These are phyloP conservation scores for Sisor rabdophorus DNA, from an alignment of 2,113 vertebrate genomes.

Conservation along the genomic window DNA sequence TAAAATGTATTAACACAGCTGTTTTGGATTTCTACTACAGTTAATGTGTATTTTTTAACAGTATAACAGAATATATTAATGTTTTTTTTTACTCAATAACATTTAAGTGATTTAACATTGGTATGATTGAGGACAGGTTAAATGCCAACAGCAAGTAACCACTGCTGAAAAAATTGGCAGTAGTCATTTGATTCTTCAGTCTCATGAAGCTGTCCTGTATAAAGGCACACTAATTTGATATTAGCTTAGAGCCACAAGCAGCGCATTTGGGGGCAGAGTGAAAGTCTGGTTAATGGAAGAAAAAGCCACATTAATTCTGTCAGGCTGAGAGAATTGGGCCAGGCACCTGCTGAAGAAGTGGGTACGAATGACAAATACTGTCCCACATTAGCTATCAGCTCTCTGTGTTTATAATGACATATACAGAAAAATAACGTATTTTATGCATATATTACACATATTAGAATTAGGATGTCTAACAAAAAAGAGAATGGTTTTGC, in stretches of 20 bases:
- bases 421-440: neutral
- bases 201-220: neutral
- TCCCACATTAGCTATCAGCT: constrained; percentile 68
- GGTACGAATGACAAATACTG: constrained; percentile 74
- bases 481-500: neutral
- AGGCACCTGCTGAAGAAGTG: constrained; percentile 72
- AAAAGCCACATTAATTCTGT: constrained; percentile 64
- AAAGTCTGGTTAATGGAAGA: constrained; percentile 44
- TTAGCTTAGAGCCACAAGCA: constrained; percentile 28
- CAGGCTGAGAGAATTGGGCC: constrained; percentile 68
- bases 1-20: neutral
- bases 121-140: neutral
- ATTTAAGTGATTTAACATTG: neutral
- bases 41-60: neutral
- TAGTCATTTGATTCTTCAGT: neutral
- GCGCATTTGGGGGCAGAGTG: constrained; percentile 39
- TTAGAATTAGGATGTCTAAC: neutral
- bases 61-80: neutral
- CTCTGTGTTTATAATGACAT: neutral
- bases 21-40: neutral
- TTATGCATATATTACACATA: neutral
- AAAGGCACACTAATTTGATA: constrained; percentile 25
- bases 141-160: constrained; percentile 7
- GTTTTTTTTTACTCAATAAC: neutral
- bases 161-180: constrained; percentile 5